phyloP scores from a whole-genome alignment of 1,140 invertebrate species.

The Meloidogyne chitwoodi region DNA sequence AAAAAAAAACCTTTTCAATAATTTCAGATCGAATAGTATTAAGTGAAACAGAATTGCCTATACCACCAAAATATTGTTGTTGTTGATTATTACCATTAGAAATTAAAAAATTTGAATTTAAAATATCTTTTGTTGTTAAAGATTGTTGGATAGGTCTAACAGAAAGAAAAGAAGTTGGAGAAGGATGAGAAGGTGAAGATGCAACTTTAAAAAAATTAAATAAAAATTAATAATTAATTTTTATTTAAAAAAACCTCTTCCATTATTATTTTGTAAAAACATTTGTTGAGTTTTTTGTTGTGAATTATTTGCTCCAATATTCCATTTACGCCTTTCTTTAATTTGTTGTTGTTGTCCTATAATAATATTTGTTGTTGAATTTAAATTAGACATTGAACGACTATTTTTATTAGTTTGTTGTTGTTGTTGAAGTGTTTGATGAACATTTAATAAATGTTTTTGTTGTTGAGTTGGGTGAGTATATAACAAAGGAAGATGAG shows the following conservation, averaged over 20 bases:
- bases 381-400: slow-evolving; percentile 46
- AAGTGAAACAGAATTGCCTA: neutral
- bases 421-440: neutral
- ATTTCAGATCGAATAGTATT: neutral
- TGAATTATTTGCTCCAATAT: slow-evolving; percentile 1
- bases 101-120: neutral
- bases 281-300: neutral
- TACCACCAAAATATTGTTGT: neutral
- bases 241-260: neutral
- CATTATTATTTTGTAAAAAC: neutral
- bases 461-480: slow-evolving; percentile 9
- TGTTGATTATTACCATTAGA: neutral
- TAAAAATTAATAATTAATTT: neutral
- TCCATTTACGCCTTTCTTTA: slow-evolving; percentile 27
- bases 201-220: neutral
- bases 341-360: slow-evolving; percentile 3
- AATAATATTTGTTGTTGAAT: slow-evolving; percentile 14
- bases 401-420: slow-evolving; percentile 4
- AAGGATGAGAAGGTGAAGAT: neutral
- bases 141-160: neutral
- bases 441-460: slow-evolving; percentile 5
- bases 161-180: neutral
- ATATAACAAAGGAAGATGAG: neutral
- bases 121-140: neutral
- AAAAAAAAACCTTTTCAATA: neutral